Evolutionary conservation across 2,113 vertebrate genomes (phyloP), one percentile per base, ranked within the genome.

Genomic region (Myodes glareolus): DNA sequence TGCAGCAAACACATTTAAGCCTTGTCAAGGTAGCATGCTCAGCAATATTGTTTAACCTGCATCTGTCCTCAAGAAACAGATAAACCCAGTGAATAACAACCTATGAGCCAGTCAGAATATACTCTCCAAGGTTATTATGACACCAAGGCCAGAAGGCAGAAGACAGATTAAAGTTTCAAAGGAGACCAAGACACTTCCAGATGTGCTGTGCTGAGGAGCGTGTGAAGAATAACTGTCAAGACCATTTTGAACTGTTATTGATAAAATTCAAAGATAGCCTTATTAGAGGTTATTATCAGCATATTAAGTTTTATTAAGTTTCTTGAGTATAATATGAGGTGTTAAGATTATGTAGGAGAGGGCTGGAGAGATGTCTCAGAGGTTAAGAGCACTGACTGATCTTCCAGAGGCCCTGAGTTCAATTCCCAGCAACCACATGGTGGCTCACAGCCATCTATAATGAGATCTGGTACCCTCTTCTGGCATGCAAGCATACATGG

Each of bases 81-180:
- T 33, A 90, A 42, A 92, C 50, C 82, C n/a, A 65, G 47, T 36
- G 3, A 85, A 65, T 65, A 55, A 10, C 61, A 33, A 58, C 92
- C 75, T 72, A 0, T 87, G 68, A 70, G 68, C 85, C 58, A 86
- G 29, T 50, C 58, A 91, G 29, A 82, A 45, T 87, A 58, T 88
- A 92, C 52, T 89, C 63, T 72, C 55, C 33, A 73, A 58, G 73
- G 42, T 89, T 70, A 55, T 55, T 70, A 0, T 75, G 63, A 85
- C 50, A 75, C 47, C 63, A 75, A 92, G 85, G 88, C 68, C 67
- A 91, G 90, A 85, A 72, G 45, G 39, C 87, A 86, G 33, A 78
- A 61, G 39, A 73, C 61, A 55, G n/a, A 81, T 93, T 84, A 50
- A 87, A 93, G 55, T 36, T 67, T 81, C 68, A 76, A 90, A 90